Evolutionary conservation across 1,140 invertebrate genomes (phyloP).

Genomic region (Drosophila arizonae): DNA sequence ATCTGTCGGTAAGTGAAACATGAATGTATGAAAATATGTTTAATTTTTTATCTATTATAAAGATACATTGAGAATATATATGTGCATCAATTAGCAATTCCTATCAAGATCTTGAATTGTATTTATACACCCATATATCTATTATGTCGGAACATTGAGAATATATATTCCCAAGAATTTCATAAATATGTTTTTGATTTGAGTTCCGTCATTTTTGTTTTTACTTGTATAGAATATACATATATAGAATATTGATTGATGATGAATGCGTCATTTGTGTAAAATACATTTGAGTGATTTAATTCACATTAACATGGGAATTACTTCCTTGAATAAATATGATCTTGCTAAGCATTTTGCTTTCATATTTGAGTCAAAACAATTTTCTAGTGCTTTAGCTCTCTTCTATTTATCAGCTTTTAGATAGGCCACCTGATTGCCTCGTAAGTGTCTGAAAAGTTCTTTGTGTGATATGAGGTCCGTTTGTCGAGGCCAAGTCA

Average conservation of each 20-base stretch:
- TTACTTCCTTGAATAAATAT: slow-evolving; percentile 41
- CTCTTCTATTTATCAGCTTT: slow-evolving; percentile 6
- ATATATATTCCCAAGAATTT: slow-evolving; percentile 10
- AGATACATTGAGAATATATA: background rate
- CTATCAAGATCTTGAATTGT: too few relatives aligned
- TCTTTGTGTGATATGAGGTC: background rate
- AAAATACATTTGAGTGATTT: background rate
- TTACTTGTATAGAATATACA: background rate
- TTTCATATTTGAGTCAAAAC: background rate
- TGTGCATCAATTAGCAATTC: too few relatives aligned
- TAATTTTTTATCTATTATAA: background rate
- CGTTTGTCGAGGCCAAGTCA: slow-evolving; percentile 7
- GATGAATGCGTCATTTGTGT: background rate
- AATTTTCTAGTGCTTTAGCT: background rate
- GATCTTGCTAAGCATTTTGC: background rate
- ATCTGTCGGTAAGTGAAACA: too few relatives aligned
- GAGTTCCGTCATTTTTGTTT: slow-evolving; percentile 57
- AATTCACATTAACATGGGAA: slow-evolving; percentile 9
- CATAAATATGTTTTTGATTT: slow-evolving; percentile 22
- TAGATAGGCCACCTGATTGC: slow-evolving; percentile 9
- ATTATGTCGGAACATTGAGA: too few relatives aligned
- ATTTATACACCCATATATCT: too few relatives aligned
- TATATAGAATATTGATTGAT: too few relatives aligned
- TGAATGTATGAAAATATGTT: too few relatives aligned
- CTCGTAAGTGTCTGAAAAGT: slow-evolving; percentile 3